These are phyloP conservation scores for Petaurus breviceps DNA, from an alignment of 2,113 vertebrate species.

Conservation along the genomic window DNA sequence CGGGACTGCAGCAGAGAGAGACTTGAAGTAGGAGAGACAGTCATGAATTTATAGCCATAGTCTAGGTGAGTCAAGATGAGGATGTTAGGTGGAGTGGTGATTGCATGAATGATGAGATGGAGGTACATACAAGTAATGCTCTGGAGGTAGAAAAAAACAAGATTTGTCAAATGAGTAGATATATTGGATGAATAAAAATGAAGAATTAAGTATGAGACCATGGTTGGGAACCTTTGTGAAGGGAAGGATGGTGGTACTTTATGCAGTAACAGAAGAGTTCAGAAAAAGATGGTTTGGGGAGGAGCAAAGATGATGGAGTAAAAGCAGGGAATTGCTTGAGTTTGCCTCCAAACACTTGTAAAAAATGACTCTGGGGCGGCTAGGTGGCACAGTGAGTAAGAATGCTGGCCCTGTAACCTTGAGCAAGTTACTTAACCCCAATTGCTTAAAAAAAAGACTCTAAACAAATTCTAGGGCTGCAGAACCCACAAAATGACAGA, in stretches of 20 bases:
- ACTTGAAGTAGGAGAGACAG: not conserved
- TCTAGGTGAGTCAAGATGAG: not conserved
- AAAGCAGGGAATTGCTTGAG: too few species aligned
- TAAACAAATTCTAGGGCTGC: too few species aligned
- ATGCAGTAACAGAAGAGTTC: not conserved
- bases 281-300: not conserved
- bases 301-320: too few species aligned
- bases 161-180: not conserved
- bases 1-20: not conserved
- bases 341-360: too few species aligned
- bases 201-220: not conserved
- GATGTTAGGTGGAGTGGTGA: not conserved
- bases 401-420: too few species aligned
- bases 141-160: not conserved
- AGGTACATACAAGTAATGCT: not conserved
- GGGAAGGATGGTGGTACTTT: not conserved
- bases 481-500: too few species aligned
- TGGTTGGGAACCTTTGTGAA: not conserved
- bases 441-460: too few species aligned
- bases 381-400: too few species aligned
- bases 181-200: not conserved
- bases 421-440: too few species aligned
- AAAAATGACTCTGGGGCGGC: too few species aligned
- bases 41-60: not conserved
- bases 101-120: not conserved